Percentiles rank a stretch among this genome's conserved stretches.
Conservation (phyloP, 2,888 invertebrate species). For the Tiliacea aurago region DNA sequence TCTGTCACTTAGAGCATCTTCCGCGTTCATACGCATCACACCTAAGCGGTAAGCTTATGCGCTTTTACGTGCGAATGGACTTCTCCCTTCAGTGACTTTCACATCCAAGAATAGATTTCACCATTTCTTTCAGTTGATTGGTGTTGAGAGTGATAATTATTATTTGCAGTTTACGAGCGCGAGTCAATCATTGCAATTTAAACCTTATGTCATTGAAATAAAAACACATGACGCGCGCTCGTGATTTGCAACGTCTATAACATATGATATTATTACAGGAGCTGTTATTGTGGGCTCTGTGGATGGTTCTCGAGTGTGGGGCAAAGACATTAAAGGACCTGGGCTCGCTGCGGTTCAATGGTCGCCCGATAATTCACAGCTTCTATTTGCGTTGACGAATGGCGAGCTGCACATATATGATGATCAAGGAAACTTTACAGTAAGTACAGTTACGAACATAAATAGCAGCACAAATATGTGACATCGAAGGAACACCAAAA, state of each 20-base stretch:
- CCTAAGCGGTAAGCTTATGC: background rate
- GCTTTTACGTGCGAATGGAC: background rate
- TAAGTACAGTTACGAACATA: conserved; percentile 73
- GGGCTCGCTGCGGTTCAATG: conserved; percentile 97
- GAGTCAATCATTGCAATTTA: background rate
- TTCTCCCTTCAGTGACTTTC: background rate
- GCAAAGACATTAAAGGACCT: conserved; percentile 97
- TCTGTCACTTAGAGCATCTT: background rate
- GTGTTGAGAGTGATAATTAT: background rate
- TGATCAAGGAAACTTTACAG: conserved; percentile 95
- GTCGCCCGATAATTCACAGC: conserved; percentile 98
- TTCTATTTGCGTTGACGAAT: conserved; percentile 97
- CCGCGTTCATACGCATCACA: background rate
- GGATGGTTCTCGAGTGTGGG: conserved; percentile 99
- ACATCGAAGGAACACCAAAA: too few species aligned
- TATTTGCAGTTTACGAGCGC: background rate
- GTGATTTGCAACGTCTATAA: background rate
- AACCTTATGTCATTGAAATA: background rate
- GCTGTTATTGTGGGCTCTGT: conserved; percentile 99
- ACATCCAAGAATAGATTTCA: background rate
- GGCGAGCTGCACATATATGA: conserved; percentile 99
- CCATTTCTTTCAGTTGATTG: background rate
- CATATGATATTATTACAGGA: conserved; percentile 85
- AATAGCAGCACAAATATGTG: too few species aligned
- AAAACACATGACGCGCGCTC: background rate